These are phyloP conservation scores for Coptodon rendalli DNA, from an alignment of 2,113 vertebrate species.

Conservation along the genomic window DNA sequence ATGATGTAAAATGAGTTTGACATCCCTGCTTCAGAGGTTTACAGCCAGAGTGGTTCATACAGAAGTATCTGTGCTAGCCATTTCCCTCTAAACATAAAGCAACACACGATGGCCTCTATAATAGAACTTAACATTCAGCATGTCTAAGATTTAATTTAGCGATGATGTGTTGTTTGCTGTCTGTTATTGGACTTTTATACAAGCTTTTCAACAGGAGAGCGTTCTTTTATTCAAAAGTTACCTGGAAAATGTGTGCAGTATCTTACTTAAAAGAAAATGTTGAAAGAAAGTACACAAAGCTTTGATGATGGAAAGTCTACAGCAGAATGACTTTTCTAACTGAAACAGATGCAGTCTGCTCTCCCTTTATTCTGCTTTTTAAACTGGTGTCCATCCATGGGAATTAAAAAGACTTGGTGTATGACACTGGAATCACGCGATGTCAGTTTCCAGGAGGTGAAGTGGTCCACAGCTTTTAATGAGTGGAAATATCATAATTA, in stretches of 20 bases:
- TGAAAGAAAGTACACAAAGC: not conserved
- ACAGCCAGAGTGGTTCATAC: not conserved
- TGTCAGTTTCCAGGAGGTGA: not conserved
- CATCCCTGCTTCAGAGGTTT: not conserved
- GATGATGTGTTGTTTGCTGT: not conserved
- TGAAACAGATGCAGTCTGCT: not conserved
- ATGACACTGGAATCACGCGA: accelerated
- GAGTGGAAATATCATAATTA: not conserved
- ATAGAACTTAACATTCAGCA: not conserved
- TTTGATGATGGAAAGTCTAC: not conserved
- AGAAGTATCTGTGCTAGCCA: not conserved
- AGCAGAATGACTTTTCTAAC: not conserved
- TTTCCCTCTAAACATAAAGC: not conserved
- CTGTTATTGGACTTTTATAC: not conserved
- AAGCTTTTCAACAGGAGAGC: not conserved
- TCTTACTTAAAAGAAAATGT: not conserved
- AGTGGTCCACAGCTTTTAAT: not conserved
- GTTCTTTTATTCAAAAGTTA: not conserved
- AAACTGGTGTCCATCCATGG: not conserved
- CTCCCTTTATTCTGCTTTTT: not conserved
- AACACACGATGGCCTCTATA: accelerated
- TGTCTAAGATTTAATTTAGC: not conserved
- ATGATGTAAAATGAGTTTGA: not conserved
- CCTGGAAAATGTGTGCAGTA: not conserved
- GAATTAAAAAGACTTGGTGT: not conserved